These are phyloP conservation scores for Brachyrhaphis roseni DNA, from an alignment of 2,797 vertebrate genomes.

Conservation along the genomic window DNA sequence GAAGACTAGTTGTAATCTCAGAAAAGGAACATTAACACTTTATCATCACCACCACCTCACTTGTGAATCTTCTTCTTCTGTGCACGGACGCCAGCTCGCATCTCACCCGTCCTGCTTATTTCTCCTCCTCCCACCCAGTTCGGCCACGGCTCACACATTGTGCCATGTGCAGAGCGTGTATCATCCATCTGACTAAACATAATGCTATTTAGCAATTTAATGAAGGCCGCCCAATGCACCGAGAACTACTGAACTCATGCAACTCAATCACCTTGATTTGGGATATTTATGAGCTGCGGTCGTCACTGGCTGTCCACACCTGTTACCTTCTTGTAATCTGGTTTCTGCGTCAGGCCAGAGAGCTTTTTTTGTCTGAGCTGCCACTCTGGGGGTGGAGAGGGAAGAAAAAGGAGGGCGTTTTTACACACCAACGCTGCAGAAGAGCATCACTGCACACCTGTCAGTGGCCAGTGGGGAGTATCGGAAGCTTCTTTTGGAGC, in stretches of 20 bases:
- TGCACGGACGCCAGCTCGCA: slow-evolving; percentile 50
- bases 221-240: background rate
- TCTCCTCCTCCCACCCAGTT: slow-evolving; percentile 23
- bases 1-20: background rate
- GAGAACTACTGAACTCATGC: background rate
- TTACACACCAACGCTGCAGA: slow-evolving; percentile 28
- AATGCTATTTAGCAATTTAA: slow-evolving; percentile 46
- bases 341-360: slow-evolving; percentile 31
- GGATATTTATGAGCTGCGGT: slow-evolving; percentile 15
- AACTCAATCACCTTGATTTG: background rate
- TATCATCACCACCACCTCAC: slow-evolving; percentile 2
- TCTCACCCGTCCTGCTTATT: slow-evolving; percentile 48
- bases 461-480: slow-evolving; percentile 1
- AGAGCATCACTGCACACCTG: slow-evolving; percentile 16
- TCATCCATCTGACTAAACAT: slow-evolving; percentile 50
- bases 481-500: slow-evolving; percentile 14
- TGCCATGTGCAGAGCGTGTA: slow-evolving; percentile 52
- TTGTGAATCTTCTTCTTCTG: slow-evolving; percentile 17
- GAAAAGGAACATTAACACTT: background rate
- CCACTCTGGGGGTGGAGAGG: background rate
- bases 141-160: slow-evolving; percentile 15
- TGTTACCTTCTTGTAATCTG: slow-evolving; percentile 23
- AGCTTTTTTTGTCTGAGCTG: slow-evolving; percentile 23
- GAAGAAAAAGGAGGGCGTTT: background rate
- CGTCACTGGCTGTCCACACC: slow-evolving; percentile 13